These are phyloP conservation scores for Sebastiscus tertius DNA, from an alignment of 2,797 vertebrate species.

Conservation along the genomic window DNA sequence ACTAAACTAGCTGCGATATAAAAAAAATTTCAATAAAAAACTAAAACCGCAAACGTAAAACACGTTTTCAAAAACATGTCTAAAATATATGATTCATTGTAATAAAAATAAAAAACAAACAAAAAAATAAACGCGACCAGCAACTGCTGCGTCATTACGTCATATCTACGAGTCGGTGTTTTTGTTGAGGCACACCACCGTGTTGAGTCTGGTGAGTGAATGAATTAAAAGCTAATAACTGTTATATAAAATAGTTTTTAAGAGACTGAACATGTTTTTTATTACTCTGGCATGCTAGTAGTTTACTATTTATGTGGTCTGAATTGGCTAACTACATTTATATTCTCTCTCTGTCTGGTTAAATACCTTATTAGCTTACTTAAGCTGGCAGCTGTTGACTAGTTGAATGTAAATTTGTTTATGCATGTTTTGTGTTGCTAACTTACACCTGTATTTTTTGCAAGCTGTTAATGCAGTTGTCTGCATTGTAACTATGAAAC, in stretches of 20 bases:
- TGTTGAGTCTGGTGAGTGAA: constrained; percentile 33
- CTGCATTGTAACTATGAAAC: too few species aligned
- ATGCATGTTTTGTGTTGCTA: neutral
- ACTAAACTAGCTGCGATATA: fast-evolving
- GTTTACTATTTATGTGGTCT: neutral
- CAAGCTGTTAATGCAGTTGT: too few species aligned
- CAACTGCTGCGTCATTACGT: constrained; percentile 74
- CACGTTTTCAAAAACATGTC: fast-evolving
- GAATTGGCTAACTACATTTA: neutral
- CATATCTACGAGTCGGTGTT: constrained; percentile 75
- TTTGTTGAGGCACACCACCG: neutral
- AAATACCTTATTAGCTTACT: neutral
- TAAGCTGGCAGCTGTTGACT: neutral
- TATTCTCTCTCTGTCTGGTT: neutral
- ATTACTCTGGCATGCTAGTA: fast-evolving
- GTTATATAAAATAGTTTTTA: neutral
- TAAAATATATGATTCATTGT: fast-evolving
- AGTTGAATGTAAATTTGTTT: neutral
- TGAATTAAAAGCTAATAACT: neutral
- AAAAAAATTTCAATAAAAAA: neutral
- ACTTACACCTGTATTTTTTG: too few species aligned
- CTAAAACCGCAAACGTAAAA: fast-evolving
- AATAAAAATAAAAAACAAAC: neutral
- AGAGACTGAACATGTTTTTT: fast-evolving
- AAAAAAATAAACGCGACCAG: neutral